Evolutionary conservation across 2,113 vertebrate species (phyloP).

Genomic region (Lophochroa leadbeateri): DNA sequence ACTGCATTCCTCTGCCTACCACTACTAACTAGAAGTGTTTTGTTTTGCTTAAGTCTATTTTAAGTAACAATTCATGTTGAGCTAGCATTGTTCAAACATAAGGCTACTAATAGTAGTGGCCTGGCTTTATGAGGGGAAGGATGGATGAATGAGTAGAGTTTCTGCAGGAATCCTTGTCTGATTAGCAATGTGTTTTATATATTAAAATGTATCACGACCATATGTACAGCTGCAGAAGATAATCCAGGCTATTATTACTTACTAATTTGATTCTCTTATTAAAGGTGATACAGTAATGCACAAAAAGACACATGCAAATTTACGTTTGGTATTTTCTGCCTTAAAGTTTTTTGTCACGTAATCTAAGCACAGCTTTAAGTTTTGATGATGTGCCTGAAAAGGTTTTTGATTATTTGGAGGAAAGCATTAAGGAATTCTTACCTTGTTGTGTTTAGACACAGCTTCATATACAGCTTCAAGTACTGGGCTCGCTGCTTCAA

Average conservation of each 20-base stretch:
- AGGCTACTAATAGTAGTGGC: not conserved
- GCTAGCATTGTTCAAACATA: not conserved
- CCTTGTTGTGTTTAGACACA: not conserved
- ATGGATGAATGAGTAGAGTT: not conserved
- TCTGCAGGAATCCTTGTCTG: not conserved
- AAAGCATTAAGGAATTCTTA: not conserved
- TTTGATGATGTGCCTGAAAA: not conserved
- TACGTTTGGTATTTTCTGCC: not conserved
- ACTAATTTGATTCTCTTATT: not conserved
- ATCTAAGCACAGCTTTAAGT: not conserved
- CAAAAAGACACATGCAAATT: not conserved
- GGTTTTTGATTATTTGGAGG: not conserved
- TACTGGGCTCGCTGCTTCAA: accelerated
- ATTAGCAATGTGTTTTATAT: not conserved
- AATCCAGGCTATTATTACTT: not conserved
- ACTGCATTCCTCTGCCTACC: not conserved
- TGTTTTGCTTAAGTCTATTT: not conserved
- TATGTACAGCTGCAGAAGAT: not conserved
- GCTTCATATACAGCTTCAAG: not conserved
- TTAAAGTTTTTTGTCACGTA: not conserved
- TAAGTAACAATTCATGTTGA: not conserved
- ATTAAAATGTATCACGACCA: not conserved
- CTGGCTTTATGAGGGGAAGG: not conserved
- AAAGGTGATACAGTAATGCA: not conserved
- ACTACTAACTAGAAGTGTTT: not conserved